These are phyloP conservation scores for Pangasianodon hypophthalmus DNA, from an alignment of 2,113 vertebrate species.

Conservation along the genomic window DNA sequence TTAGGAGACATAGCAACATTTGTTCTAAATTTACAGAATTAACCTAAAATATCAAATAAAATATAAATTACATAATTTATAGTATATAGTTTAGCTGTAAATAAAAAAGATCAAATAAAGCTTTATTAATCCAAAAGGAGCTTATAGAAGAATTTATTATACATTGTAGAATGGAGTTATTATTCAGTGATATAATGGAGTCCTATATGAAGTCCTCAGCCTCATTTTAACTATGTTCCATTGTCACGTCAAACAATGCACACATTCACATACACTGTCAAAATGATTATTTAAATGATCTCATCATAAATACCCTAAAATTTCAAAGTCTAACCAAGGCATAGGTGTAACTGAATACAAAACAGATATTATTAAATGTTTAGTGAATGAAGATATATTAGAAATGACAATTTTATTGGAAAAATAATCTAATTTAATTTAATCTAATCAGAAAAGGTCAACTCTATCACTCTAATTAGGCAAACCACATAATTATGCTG, in stretches of 20 bases:
- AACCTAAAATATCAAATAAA: background rate
- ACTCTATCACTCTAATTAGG: background rate
- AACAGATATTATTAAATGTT: background rate
- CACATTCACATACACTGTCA: background rate
- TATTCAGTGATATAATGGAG: background rate
- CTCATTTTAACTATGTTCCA: background rate
- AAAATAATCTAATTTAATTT: background rate
- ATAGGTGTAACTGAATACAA: background rate
- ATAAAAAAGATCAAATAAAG: background rate
- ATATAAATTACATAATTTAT: background rate
- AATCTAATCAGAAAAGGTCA: background rate
- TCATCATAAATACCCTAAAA: background rate
- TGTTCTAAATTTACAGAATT: background rate
- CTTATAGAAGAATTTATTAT: background rate
- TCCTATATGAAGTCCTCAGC: background rate
- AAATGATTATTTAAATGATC: background rate
- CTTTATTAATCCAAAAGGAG: background rate
- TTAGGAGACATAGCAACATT: background rate
- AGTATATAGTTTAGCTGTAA: background rate
- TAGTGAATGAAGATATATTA: background rate
- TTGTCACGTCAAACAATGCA: background rate
- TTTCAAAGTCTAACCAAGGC: background rate
- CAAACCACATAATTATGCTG: background rate
- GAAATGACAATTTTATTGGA: background rate
- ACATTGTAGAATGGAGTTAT: background rate